Evolutionary conservation across 2,888 invertebrate genomes (phyloP), one percentile per base, ranked within the genome.

Genomic region (Cryptocheilus praepositus): DNA sequence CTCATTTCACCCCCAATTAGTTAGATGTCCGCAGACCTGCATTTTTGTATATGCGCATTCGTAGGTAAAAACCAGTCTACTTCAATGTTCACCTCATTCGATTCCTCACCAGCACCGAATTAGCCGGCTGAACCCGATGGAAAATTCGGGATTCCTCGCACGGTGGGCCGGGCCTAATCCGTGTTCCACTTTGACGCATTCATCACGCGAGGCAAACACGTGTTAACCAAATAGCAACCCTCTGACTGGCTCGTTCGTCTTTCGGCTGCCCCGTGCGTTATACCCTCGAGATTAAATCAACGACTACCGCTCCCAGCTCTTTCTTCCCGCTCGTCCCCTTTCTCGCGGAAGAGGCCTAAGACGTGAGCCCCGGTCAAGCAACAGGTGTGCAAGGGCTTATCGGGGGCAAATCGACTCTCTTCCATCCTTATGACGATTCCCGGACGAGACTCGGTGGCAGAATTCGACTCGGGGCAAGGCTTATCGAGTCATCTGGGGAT

Each of bases 301-400:
- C 18, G 61, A 66, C 61, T 62, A 53, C 73, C 65, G 61, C 68
- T 65, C 54, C 60, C 46, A 63, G 58, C 73, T 25, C 45, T 52
- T 46, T 45, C 58, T 28, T 49, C 21, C 16, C 19, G 5, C 49
- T 5, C 16, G 0, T 49, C n/a, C 16, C n/a, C 28, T 52, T 19
- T 51, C 59, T 51, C 11, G 49, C n/a, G 36, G 43, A 36, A 51
- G 28, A 46, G 53, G 28, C 51, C n/a, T 49, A 53, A 15, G 61
- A 25, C 25, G 25, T 56, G 49, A 62, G 63, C 60, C 11, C 13
- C 18, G 43, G 5, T 28, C 43, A 45, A 51, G 56, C 51, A 65
- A 81, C 82, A 81, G 79, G 74, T 82, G 77, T 73, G 49, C 57
- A 59, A 19, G 49, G 51, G 65, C 18, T 78, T 80, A 81, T 77